Conservation (phyloP, 1,140 invertebrate genomes). For the Macrobrachium rosenbergii region DNA sequence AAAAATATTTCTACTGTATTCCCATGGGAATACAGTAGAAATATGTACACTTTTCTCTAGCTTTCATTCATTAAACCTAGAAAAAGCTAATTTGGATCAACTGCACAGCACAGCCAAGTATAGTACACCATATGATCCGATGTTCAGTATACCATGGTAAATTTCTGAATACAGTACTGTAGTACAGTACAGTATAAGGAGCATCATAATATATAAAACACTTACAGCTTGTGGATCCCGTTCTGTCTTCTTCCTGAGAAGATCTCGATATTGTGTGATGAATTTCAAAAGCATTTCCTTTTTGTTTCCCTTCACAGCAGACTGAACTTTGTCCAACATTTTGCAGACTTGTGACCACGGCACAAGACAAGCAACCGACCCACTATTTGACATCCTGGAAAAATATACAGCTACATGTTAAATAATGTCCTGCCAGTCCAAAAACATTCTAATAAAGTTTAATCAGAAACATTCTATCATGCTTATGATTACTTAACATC, state of each 20-base stretch:
- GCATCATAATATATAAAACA: background rate
- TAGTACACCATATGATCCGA: too few relatives aligned
- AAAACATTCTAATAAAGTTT: too few relatives aligned
- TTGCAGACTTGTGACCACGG: conserved; percentile 51
- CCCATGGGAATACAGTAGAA: too few relatives aligned
- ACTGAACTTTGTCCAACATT: conserved; percentile 51
- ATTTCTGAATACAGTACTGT: background rate
- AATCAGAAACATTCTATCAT: too few relatives aligned
- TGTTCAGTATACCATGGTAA: background rate
- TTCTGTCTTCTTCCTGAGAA: conserved; percentile 39
- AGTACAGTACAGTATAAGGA: background rate
- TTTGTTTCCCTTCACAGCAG: conserved; percentile 12
- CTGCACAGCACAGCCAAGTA: background rate
- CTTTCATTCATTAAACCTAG: too few relatives aligned
- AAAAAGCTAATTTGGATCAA: background rate
- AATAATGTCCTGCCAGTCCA: too few relatives aligned
- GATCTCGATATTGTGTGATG: conserved; percentile 40
- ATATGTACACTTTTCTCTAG: too few relatives aligned
- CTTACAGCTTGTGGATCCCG: conserved; percentile 38
- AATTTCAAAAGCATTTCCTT: conserved; percentile 47
- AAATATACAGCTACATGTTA: background rate
- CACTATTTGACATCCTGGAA: background rate
- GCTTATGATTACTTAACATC: too few relatives aligned
- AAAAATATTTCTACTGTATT: too few relatives aligned
- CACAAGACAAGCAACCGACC: conserved; percentile 10